Evolutionary conservation across 1,140 invertebrate species (phyloP).

Genomic region (Pseudomyrmex pallidus): DNA sequence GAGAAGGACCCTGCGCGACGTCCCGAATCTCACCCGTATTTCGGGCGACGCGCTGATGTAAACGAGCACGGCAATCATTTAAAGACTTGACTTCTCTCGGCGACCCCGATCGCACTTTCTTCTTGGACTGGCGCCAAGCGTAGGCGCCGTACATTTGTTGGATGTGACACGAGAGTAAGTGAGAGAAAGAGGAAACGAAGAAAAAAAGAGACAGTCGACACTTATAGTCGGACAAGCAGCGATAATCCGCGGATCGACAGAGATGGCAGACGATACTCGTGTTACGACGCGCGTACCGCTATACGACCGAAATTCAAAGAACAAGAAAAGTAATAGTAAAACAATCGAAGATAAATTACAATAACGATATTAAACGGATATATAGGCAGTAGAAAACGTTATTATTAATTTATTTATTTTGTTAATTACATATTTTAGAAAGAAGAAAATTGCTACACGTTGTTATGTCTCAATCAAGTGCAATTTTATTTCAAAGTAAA

Average conservation of each 20-base stretch:
- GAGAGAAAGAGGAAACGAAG: neutral
- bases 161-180: constrained; percentile 29
- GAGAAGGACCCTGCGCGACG: constrained; percentile 45
- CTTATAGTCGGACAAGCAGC: constrained; percentile 21
- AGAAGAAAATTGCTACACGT: too few relatives aligned
- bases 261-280: constrained; percentile 71
- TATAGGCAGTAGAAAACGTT: too few relatives aligned
- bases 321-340: constrained; percentile 64
- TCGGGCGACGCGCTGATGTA: constrained; percentile 53
- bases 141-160: constrained; percentile 74
- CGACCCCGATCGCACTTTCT: constrained; percentile 74
- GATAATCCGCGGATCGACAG: constrained; percentile 70
- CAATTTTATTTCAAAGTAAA: neutral
- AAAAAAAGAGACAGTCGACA: too few relatives aligned
- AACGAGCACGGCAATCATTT: constrained; percentile 72
- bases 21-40: constrained; percentile 72
- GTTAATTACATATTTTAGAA: neutral
- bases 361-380: too few relatives aligned
- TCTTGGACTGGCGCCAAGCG: constrained; percentile 75
- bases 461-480: too few relatives aligned
- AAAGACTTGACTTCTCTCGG: constrained; percentile 55
- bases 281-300: constrained; percentile 74
- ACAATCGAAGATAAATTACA: constrained; percentile 26
- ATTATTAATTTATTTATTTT: neutral
- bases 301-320: constrained; percentile 72